phyloP scores from a whole-genome alignment of 2,888 invertebrate genomes.

The Himalopsyche japonica region DNA sequence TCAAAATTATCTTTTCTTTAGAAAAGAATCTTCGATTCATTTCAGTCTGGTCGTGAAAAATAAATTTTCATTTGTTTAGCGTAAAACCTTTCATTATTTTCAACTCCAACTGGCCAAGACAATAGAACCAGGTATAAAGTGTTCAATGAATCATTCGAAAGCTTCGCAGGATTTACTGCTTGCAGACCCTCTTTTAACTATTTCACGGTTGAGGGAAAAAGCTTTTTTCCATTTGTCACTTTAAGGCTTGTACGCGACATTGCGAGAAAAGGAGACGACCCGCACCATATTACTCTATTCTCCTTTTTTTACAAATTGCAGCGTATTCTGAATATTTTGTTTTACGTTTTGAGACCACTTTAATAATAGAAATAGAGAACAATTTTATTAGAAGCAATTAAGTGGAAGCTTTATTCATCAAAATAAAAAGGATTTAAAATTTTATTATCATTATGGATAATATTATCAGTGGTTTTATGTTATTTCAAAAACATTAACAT shows the following conservation, averaged over 20 bases:
- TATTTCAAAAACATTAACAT: too few species aligned
- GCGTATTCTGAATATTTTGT: background rate
- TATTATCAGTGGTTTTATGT: too few species aligned
- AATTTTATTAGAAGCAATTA: background rate
- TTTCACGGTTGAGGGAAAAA: background rate
- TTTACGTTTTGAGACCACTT: background rate
- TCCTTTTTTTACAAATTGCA: background rate
- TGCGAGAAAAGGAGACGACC: background rate
- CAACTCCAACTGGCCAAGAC: background rate
- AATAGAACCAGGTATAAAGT: background rate
- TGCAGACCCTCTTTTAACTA: background rate
- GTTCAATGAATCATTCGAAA: background rate
- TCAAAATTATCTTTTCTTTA: too few species aligned
- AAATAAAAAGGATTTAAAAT: too few species aligned
- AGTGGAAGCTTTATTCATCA: too few species aligned
- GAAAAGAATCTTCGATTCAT: too few species aligned
- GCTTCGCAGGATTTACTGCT: background rate
- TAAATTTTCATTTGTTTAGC: too few species aligned
- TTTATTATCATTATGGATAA: too few species aligned
- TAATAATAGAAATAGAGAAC: background rate
- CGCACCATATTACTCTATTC: background rate
- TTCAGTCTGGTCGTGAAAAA: too few species aligned
- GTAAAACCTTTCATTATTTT: background rate
- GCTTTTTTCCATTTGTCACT: background rate
- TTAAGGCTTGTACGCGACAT: background rate